Evolutionary conservation across 2,888 invertebrate genomes (phyloP), one percentile per base, ranked within the genome.

Genomic region (Anorthoa munda): DNA sequence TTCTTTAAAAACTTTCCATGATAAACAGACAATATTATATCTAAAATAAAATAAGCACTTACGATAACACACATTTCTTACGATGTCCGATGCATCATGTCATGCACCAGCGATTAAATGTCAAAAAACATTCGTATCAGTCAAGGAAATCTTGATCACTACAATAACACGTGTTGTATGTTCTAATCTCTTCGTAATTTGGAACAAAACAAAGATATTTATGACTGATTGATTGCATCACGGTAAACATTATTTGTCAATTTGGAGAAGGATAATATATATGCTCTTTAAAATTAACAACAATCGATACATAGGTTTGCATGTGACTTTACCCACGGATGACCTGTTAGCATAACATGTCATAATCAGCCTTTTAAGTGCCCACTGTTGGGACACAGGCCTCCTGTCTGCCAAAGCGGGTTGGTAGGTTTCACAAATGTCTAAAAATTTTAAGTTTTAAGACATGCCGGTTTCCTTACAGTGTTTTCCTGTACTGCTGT

Each of bases 151-250:
- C 46, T 61, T 5, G 51, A 75, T 69, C 69, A 69, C 26, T n/a
- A 39, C 51, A 46, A 58, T 68, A 72, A 61, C 65, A 81, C 53
- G 48, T 80, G 75, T 80, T 67, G 45, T 7, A 5, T 26, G 45
- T 59, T 31, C 12, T 55, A 23, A 74, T 79, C 67, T 50, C 39
- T 0, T 2, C 31, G 26, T 68, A 63, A 73, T 68, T 70, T 63
- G 45, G 64, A 46, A 39, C 66, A 78, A 74, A 81, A 68, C 48
- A 71, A 53, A n/a, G 15, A 3, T 55, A 26, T 51, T 45, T 58
- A 15, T 71, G 23, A 60, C 2, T 63, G 61, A 68, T 78, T 60
- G 60, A 75, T 79, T 66, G 58, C 55, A 48, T 66, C 66, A n/a
- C 26, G 4, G 12, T 26, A 2, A 72, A 48, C 50, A 56, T 21